Conservation (phyloP, 2,797 vertebrate species). For the Discoglossus pictus region DNA sequence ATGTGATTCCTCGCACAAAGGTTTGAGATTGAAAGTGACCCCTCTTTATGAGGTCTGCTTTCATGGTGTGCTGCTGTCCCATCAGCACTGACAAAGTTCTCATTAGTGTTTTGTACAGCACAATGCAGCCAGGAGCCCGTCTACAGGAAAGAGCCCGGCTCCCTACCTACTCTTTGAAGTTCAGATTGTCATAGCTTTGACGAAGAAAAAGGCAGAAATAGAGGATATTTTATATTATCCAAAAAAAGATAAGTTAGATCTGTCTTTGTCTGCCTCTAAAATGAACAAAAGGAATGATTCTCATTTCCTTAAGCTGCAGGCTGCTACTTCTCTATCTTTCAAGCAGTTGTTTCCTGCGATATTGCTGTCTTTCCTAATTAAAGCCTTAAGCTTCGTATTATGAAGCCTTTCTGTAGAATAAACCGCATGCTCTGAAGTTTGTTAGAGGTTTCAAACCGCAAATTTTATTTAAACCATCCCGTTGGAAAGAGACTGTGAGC, state of each 20-base stretch:
- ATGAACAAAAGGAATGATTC: neutral
- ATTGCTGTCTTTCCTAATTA: too few species aligned
- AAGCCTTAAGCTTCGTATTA: too few species aligned
- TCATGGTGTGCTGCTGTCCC: neutral
- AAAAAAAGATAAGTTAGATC: neutral
- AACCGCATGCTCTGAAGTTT: too few species aligned
- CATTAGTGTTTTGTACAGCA: slow-evolving; percentile 33
- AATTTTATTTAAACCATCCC: too few species aligned
- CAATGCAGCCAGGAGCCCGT: neutral
- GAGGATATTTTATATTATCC: neutral
- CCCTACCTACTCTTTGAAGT: slow-evolving; percentile 14
- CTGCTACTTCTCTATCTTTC: too few species aligned
- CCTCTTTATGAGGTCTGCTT: slow-evolving; percentile 17
- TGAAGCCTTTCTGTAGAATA: too few species aligned
- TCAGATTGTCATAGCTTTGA: neutral
- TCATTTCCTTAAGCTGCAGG: too few species aligned
- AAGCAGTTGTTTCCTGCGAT: too few species aligned
- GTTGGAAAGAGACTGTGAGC: too few species aligned
- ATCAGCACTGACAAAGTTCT: slow-evolving; percentile 16
- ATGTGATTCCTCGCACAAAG: too few species aligned
- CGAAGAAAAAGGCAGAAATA: neutral
- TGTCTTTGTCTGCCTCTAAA: neutral
- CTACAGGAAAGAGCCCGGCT: slow-evolving; percentile 2
- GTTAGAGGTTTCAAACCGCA: too few species aligned
- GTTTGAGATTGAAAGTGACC: slow-evolving; percentile 11